Evolutionary conservation across 1,140 invertebrate genomes (phyloP).

Genomic region (Macrocentrus cingulum): DNA sequence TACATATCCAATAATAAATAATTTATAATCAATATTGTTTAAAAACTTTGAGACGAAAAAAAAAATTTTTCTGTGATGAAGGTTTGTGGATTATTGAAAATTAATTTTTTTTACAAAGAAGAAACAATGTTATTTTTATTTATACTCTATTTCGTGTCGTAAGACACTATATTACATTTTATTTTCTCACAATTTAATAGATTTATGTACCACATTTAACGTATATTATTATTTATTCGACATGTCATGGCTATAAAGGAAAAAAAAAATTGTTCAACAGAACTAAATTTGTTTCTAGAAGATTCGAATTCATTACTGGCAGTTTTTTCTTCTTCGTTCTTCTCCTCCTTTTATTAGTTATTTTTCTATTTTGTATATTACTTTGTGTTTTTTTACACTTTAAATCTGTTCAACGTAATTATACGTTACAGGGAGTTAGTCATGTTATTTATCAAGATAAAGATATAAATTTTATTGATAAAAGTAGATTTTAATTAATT

Average conservation of each 20-base stretch:
- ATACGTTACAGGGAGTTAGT: constrained; percentile 2
- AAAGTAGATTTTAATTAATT: neutral
- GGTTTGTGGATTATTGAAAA: too few relatives aligned
- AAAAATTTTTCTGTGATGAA: too few relatives aligned
- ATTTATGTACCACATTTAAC: constrained; percentile 7
- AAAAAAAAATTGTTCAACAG: neutral
- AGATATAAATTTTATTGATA: constrained; percentile 6
- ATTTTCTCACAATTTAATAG: constrained; percentile 11
- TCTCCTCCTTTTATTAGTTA: too few relatives aligned
- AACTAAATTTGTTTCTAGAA: neutral
- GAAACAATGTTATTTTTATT: constrained; percentile 32
- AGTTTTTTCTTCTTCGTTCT: too few relatives aligned
- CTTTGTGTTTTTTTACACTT: neutral
- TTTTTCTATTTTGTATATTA: neutral
- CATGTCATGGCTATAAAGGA: constrained; percentile 14
- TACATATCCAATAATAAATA: too few relatives aligned
- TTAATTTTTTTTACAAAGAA: constrained; percentile 16
- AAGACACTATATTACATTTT: constrained; percentile 27
- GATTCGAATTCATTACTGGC: constrained; percentile 6
- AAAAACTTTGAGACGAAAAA: too few relatives aligned
- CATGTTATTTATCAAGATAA: constrained; percentile 3
- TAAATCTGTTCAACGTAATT: neutral
- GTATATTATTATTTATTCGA: neutral
- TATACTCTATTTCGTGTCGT: constrained; percentile 18
- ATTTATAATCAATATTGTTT: too few relatives aligned